These are phyloP conservation scores for Microctenopoma stevenorrisi DNA, from an alignment of 2,797 vertebrate genomes.

Conservation along the genomic window DNA sequence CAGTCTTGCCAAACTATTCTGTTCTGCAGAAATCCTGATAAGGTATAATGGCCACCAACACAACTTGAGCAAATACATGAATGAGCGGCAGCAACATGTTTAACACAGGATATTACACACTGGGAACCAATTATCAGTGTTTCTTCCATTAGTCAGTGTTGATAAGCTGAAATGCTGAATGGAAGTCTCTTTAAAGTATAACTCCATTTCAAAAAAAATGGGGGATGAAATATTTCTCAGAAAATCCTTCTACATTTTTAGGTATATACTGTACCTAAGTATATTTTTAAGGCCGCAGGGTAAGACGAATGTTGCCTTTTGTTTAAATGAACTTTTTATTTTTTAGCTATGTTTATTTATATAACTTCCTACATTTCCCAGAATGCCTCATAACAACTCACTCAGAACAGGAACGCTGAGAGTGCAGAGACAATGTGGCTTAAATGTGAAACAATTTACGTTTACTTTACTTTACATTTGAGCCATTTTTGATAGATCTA, in stretches of 20 bases:
- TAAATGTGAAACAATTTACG: not conserved
- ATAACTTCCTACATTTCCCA: conserved; percentile 20
- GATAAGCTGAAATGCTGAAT: conserved; percentile 30
- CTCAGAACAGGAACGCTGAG: conserved; percentile 3
- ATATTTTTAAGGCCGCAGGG: not conserved
- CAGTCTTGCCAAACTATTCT: conserved; percentile 59
- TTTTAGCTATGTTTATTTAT: not conserved
- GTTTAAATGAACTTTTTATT: conserved; percentile 12
- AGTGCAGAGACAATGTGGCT: conserved; percentile 8
- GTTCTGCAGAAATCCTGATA: conserved; percentile 60
- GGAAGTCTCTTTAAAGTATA: conserved; percentile 12
- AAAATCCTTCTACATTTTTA: conserved; percentile 5
- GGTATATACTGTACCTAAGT: not conserved
- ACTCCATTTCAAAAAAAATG: conserved; percentile 16
- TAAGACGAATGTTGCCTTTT: not conserved
- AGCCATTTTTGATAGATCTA: no score
- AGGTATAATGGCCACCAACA: conserved; percentile 42
- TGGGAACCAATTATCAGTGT: conserved; percentile 5
- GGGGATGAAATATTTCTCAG: conserved; percentile 13
- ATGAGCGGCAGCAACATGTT: conserved; percentile 10
- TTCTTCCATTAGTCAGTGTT: conserved; percentile 18
- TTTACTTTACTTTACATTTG: no score
- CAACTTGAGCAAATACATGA: conserved; percentile 17
- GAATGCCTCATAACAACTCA: conserved; percentile 18
- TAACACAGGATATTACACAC: conserved; percentile 26